Conservation (phyloP, 2,888 invertebrate genomes). For the Lasius fuliginosus region DNA sequence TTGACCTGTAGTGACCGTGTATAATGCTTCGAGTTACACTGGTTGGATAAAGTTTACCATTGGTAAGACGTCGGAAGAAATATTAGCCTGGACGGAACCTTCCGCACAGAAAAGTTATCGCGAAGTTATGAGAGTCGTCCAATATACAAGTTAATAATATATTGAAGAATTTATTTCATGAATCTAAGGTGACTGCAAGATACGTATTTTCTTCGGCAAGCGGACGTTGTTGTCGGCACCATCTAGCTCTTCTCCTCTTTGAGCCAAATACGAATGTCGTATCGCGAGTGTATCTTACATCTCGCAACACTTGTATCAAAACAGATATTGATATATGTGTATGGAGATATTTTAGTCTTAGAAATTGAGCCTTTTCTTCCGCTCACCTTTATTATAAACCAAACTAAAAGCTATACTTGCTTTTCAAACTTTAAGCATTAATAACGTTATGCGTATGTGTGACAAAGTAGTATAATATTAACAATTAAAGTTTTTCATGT, state of each 20-base stretch:
- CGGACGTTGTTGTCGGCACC: conserved; percentile 45
- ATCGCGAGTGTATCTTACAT: conserved; percentile 46
- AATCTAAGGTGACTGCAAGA: conserved; percentile 53
- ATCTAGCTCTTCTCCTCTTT: conserved; percentile 43
- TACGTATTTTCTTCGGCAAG: conserved; percentile 44
- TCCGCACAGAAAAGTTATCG: conserved; percentile 48
- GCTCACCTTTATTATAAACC: neutral
- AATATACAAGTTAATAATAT: conserved; percentile 54
- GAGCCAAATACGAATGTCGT: conserved; percentile 34
- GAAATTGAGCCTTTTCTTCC: neutral
- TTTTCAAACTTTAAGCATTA: neutral
- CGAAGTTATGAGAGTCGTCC: conserved; percentile 49
- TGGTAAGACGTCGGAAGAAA: conserved; percentile 53
- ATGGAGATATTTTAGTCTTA: neutral
- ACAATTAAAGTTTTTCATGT: neutral
- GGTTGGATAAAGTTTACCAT: conserved; percentile 48
- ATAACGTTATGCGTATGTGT: no score
- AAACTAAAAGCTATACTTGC: neutral
- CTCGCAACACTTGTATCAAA: conserved; percentile 4
- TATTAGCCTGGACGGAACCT: conserved; percentile 52
- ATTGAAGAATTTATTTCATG: conserved; percentile 54
- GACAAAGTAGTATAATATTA: neutral
- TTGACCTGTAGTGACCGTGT: conserved; percentile 25
- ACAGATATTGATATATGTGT: conserved; percentile 4
- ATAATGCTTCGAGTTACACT: conserved; percentile 42